phyloP scores from a whole-genome alignment of 1,140 invertebrate genomes.

The Cardiocondyla obscurior region DNA sequence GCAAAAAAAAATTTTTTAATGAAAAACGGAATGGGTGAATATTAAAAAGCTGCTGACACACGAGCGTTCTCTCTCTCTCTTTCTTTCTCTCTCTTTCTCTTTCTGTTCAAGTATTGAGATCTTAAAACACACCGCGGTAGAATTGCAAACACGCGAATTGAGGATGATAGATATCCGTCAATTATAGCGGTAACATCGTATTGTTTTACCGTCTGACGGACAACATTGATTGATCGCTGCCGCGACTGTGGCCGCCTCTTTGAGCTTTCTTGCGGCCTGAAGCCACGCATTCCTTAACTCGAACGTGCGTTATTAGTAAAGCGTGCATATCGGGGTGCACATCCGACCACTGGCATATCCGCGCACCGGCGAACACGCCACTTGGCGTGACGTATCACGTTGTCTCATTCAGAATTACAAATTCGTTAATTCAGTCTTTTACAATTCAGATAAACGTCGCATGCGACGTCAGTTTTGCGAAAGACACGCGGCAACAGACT shows the following conservation, averaged over 20 bases:
- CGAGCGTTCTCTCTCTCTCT: background rate
- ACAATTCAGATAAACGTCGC: conserved; percentile 24
- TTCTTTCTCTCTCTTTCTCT: no score
- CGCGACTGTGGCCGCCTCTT: conserved; percentile 68
- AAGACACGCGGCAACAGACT: conserved; percentile 14
- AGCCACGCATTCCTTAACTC: conserved; percentile 53
- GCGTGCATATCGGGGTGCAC: conserved; percentile 12
- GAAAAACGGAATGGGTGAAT: background rate
- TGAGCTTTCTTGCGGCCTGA: conserved; percentile 63
- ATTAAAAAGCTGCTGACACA: background rate
- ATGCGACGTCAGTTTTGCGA: conserved; percentile 9
- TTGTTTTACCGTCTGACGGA: conserved; percentile 83
- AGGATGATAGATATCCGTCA: conserved; percentile 84
- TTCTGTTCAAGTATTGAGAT: background rate
- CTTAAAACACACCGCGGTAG: background rate
- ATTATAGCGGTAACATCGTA: conserved; percentile 84
- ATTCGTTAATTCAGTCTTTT: conserved; percentile 50
- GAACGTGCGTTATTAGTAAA: conserved; percentile 11
- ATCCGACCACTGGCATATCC: conserved; percentile 15
- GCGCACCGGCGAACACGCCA: conserved; percentile 7
- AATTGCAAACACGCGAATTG: conserved; percentile 75
- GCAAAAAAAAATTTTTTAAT: background rate
- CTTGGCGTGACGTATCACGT: background rate
- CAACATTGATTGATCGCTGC: conserved; percentile 83
- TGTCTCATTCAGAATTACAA: conserved; percentile 7